Base-by-base conservation (phyloP, 2,888 invertebrate species). In the Drosophila anomelani region DNA sequence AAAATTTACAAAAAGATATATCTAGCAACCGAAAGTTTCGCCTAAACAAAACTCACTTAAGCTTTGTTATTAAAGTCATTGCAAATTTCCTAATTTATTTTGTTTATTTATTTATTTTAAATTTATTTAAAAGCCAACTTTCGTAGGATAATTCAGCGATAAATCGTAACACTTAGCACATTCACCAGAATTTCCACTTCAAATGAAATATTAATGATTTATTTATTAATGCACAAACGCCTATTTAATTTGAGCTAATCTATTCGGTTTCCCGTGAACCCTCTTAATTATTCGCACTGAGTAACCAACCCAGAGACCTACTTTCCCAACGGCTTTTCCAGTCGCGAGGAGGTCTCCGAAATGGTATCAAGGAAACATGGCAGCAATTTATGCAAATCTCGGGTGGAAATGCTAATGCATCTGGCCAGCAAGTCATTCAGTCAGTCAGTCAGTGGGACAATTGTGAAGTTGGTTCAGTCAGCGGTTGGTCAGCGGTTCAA, bases 321-420 rank as follows among this genome's bases (percentile, higher is more conserved):
- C 84, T 85, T 85, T 85, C 86, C 80, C 84, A 66, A 26, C 63
- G 76, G 56, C 69, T 59, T 63, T 68, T 78, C 69, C 70, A 64
- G 61, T 34, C 44, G 62, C 64, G 73, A 66, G 81, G 84, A 78
- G 83, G 88, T 85, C 86, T 85, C 54, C 46, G 56, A 74, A 88
- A 85, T 85, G 78, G 88, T 83, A 87, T 88, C 88, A 87, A 89
- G 85, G 87, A 86, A 88, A 88, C 82, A 64, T 71, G 56, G 38
- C 56, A 51, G 76, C 71, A 88, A 86, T 83, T 76, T 81, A 85
- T 86, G 84, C 79, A 73, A 85, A 79, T 81, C 85, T 76, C 67
- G 60, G 73, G 71, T 64, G 79, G 77, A 85, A 78, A 87, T 89
- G 87, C 82, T 80, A 86, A 78, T 86, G 87, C 87, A 51, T 34